These are phyloP conservation scores for Scaptomyza reducta DNA, from an alignment of 2,888 invertebrate genomes.

Conservation along the genomic window DNA sequence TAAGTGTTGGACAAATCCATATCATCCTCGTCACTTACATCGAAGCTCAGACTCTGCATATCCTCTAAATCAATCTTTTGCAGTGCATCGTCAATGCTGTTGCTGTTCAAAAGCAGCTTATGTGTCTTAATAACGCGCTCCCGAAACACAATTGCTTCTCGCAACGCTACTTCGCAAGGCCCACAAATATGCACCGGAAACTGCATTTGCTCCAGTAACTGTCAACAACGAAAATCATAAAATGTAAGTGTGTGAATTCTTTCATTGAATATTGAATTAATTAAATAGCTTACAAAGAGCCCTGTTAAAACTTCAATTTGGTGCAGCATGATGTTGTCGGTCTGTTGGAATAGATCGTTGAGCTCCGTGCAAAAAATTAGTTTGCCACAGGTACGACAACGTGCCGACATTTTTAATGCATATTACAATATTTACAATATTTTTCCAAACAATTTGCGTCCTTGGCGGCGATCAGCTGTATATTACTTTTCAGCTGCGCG, in stretches of 20 bases:
- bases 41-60: background rate
- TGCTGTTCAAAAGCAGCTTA: conserved; percentile 40
- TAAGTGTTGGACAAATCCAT: background rate
- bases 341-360: conserved; percentile 52
- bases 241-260: background rate
- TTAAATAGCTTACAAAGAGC: conserved; percentile 51
- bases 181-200: conserved; percentile 61
- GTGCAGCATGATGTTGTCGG: conserved; percentile 57
- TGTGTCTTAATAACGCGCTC: conserved; percentile 66
- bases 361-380: conserved; percentile 48
- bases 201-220: conserved; percentile 42
- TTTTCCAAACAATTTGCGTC: conserved; percentile 29
- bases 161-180: conserved; percentile 54
- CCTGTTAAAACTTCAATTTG: conserved; percentile 68
- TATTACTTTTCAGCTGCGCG: conserved; percentile 9
- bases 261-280: background rate
- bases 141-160: conserved; percentile 59
- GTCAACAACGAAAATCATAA: background rate
- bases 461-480: conserved; percentile 38
- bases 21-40: background rate
- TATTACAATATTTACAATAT: conserved; percentile 23
- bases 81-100: conserved; percentile 18
- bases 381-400: conserved; percentile 67
- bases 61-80: conserved; percentile 46
- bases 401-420: conserved; percentile 54